phyloP scores from a whole-genome alignment of 2,888 invertebrate genomes.

The Synanthedon tipuliformis region DNA sequence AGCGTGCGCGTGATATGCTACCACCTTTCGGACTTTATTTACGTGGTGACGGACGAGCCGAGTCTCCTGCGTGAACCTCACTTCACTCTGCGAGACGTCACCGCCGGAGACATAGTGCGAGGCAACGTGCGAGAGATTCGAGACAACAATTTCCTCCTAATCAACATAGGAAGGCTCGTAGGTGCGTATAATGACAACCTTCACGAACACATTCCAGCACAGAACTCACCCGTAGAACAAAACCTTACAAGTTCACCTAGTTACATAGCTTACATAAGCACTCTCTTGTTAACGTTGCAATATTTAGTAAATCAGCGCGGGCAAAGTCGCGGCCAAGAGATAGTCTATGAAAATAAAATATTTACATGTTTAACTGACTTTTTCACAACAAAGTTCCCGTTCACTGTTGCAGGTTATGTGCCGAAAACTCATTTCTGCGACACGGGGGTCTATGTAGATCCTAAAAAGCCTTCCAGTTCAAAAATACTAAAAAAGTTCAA shows the following conservation, averaged over 20 bases:
- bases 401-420: conserved; percentile 22
- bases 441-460: conserved; percentile 43
- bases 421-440: conserved; percentile 71
- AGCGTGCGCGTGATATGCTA: conserved; percentile 74
- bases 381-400: too few species aligned
- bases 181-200: too few species aligned
- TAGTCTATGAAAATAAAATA: too few species aligned
- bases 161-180: conserved; percentile 59
- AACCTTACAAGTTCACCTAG: too few species aligned
- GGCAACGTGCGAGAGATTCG: conserved; percentile 41
- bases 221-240: too few species aligned
- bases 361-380: too few species aligned
- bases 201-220: too few species aligned
- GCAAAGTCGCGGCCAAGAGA: too few species aligned
- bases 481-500: conserved; percentile 65
- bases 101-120: conserved; percentile 65
- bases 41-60: conserved; percentile 75
- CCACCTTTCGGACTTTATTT: conserved; percentile 73
- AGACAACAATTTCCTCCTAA: conserved; percentile 49
- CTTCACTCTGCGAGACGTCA: conserved; percentile 63
- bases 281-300: too few species aligned
- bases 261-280: too few species aligned
- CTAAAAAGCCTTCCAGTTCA: conserved; percentile 37
- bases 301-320: too few species aligned
- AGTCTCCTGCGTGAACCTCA: conserved; percentile 65